Base-by-base conservation (phyloP, 30 jellyfish, hydroid and myxozoan species). In the Sanderia malayensis region DNA sequence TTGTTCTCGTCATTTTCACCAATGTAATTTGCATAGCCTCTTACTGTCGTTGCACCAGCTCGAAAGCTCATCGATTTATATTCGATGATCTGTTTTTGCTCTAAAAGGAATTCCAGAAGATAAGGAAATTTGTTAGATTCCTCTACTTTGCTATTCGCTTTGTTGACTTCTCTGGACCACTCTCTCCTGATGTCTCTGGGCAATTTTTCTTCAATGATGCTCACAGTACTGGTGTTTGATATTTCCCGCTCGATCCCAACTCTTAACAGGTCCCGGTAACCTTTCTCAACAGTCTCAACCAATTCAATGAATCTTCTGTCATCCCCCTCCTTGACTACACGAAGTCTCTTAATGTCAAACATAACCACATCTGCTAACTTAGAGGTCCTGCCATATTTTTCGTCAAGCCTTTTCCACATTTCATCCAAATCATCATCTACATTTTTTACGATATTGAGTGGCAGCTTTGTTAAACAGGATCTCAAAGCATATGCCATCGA, bases 391-490 rank as follows among this genome's bases (percentile, higher is more conserved):
- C 75, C 75, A 30, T 62, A 62, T 30, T 25, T 62, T 8, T 62
- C 31, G 21, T 62, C 62, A 8, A 62, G 25, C 21, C 75, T 19
- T 15, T 25, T 27, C 75, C 75, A 62, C 23, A 62, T 62, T 25
- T 62, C 31, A 8, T 62, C 65, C 8, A 70, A 2, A 31, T 34
- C 82, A 34, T 57, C 68, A 20, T 47, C 82, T 47, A 70, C 19
- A 15, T 46, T 29, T 19, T 70, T 30, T 27, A 70, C 82, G 18
- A 25, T 29, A 7, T 66, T 63, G 22, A 10, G 19, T 6, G 44
- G 60, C 10, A 25, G 27, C 6, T 25, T 52, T 3, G 34, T 29
- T 29, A 66, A 44, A 23, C 44, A 29, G 11, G 79, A 66, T 32
- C 44, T 66, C 11, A 66, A 63, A 66, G 31, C 79, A 29, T 25